phyloP scores from a whole-genome alignment of 2,113 vertebrate species.

The Psilopogon haemacephalus region DNA sequence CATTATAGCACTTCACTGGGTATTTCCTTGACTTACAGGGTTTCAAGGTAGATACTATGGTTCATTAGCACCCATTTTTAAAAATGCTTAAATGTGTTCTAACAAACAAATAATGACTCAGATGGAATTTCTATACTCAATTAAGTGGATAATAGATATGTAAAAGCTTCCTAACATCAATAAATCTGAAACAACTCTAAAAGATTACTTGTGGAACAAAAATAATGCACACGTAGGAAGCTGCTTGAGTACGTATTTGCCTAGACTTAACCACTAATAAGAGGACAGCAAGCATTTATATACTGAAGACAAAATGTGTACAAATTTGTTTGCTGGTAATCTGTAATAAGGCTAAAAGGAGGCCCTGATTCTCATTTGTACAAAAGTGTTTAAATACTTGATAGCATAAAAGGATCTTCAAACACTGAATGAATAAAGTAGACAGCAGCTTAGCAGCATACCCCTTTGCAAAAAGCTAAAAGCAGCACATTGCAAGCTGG shows the following conservation, averaged over 20 bases:
- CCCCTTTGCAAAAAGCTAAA: background rate
- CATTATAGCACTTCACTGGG: background rate
- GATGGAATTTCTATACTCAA: slow-evolving; percentile 26
- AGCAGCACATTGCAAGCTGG: background rate
- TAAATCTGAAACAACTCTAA: slow-evolving; percentile 48
- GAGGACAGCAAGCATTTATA: background rate
- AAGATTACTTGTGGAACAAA: slow-evolving; percentile 26
- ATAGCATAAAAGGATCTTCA: background rate
- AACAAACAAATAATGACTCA: slow-evolving; percentile 60
- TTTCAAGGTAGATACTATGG: slow-evolving; percentile 26
- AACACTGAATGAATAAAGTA: background rate
- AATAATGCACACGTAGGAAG: slow-evolving; percentile 40
- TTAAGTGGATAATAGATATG: slow-evolving; percentile 58
- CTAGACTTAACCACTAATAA: background rate
- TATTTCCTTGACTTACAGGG: slow-evolving; percentile 36
- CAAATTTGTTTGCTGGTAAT: slow-evolving; percentile 2
- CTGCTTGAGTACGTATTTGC: background rate
- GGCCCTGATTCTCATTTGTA: background rate
- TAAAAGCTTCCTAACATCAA: slow-evolving; percentile 52
- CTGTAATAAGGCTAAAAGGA: background rate
- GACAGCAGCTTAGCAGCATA: background rate
- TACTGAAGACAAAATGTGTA: background rate
- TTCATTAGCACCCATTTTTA: background rate
- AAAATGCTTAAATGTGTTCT: slow-evolving; percentile 52
- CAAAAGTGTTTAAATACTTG: background rate